phyloP scores from a whole-genome alignment of 2,113 vertebrate species.

The Nyctibius bracteatus region DNA sequence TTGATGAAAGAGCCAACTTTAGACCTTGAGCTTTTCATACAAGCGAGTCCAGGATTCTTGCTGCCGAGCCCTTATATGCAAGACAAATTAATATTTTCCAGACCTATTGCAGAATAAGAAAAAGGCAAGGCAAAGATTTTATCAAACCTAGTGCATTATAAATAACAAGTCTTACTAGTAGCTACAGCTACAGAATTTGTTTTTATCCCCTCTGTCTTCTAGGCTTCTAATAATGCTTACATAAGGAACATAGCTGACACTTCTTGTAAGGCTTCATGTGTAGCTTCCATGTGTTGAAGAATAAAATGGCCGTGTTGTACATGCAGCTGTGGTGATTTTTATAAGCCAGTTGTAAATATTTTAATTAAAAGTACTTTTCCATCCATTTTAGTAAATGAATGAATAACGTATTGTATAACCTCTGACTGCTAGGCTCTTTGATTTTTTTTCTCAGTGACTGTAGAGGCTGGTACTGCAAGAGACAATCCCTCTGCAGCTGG shows the following conservation, averaged over 20 bases:
- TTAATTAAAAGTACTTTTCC: slow-evolving; percentile 47
- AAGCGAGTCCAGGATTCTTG: neutral
- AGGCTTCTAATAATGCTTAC: neutral
- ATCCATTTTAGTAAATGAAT: slow-evolving; percentile 65
- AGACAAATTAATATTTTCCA: neutral
- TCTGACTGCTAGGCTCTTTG: slow-evolving; percentile 64
- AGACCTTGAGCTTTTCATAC: neutral
- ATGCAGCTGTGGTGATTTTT: neutral
- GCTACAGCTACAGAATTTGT: neutral
- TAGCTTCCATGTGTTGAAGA: neutral
- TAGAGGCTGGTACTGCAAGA: slow-evolving; percentile 90
- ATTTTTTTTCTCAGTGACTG: slow-evolving; percentile 72
- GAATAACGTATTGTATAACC: slow-evolving; percentile 87
- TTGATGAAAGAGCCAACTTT: neutral
- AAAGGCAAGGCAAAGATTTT: neutral
- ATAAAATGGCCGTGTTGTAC: neutral
- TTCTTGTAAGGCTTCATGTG: neutral
- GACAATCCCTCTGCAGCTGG: slow-evolving; percentile 77
- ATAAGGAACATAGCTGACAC: neutral
- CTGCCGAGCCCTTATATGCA: neutral
- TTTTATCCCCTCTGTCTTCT: neutral
- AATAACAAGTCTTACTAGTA: neutral
- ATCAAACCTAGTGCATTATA: neutral
- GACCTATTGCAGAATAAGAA: neutral
- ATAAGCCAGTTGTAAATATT: neutral